Evolutionary conservation across 2,113 vertebrate genomes (phyloP).

Genomic region (Tringa solitaria): DNA sequence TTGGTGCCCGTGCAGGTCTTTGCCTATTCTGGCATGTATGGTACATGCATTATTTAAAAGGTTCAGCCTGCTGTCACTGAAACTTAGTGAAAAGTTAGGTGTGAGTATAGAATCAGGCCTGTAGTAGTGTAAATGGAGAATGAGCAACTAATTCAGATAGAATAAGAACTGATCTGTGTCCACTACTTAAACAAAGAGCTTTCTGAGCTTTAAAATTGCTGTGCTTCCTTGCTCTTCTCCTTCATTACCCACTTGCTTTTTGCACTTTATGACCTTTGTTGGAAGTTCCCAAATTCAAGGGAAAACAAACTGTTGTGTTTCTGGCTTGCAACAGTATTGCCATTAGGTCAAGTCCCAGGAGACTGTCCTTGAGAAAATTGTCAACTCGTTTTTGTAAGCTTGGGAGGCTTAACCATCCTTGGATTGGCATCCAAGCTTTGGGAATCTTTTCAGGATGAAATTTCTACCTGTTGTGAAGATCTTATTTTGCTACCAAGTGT

Average conservation of each 20-base stretch:
- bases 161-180: neutral
- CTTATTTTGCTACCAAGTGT: neutral
- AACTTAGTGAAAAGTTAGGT: neutral
- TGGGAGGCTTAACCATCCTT: neutral
- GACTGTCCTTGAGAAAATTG: neutral
- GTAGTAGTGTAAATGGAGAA: neutral
- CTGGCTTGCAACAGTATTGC: neutral
- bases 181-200: neutral
- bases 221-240: neutral
- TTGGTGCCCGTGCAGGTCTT: neutral
- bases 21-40: accelerated
- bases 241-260: neutral
- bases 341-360: neutral
- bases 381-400: neutral
- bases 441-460: neutral
- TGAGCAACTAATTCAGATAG: neutral
- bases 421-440: neutral
- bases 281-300: neutral
- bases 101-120: neutral
- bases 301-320: neutral
- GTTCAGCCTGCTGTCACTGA: neutral
- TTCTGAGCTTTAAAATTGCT: neutral
- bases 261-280: neutral
- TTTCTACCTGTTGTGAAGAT: neutral
- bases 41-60: neutral